phyloP scores from a whole-genome alignment of 53 echinoderm and acorn worm species.

The Hippasteria phrygiana region DNA sequence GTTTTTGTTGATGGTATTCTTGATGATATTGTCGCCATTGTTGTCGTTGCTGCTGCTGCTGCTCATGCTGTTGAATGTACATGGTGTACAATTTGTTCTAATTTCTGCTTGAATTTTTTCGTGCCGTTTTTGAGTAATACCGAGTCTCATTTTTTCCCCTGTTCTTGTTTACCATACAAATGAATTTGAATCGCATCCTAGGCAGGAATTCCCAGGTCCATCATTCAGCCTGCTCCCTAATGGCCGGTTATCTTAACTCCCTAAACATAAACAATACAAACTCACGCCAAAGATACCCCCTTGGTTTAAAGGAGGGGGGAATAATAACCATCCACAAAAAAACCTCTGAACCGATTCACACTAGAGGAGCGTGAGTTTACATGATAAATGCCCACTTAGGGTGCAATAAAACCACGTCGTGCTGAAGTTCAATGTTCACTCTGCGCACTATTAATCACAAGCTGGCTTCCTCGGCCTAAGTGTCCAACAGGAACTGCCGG shows the following conservation, averaged over 20 bases:
- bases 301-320: neutral
- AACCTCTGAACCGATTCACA: constrained; percentile 30
- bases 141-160: too few relatives aligned
- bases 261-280: neutral
- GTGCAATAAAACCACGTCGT: constrained; percentile 50
- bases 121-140: too few relatives aligned
- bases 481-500: constrained; percentile 30
- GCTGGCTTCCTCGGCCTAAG: constrained; percentile 13
- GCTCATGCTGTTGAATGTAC: too few relatives aligned
- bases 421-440: constrained; percentile 45
- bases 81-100: too few relatives aligned
- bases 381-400: constrained; percentile 63
- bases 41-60: too few relatives aligned
- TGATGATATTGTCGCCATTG: too few relatives aligned
- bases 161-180: constrained; percentile 8
- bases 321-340: neutral
- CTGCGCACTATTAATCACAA: constrained; percentile 37
- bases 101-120: too few relatives aligned
- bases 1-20: too few relatives aligned
- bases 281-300: constrained; percentile 1
- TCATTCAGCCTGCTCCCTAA: neutral
- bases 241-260: neutral
- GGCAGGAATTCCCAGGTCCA: neutral
- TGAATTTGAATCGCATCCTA: neutral
- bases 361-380: constrained; percentile 32